Conservation (phyloP, 2,113 vertebrate species). For the Mola mola region DNA sequence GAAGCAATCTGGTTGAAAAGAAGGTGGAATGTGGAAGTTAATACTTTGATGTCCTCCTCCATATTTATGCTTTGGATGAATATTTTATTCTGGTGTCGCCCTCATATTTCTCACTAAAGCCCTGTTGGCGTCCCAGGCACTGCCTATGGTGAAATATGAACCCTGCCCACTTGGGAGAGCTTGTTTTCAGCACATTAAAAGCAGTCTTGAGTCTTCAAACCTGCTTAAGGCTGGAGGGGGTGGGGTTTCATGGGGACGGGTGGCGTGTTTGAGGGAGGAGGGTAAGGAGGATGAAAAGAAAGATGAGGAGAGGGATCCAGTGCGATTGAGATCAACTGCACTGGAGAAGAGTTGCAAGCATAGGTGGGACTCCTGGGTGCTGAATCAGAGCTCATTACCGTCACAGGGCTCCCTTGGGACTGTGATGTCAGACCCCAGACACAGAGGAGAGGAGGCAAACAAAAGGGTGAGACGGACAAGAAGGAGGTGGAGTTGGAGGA, state of each 20-base stretch:
- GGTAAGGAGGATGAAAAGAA: constrained; percentile 19
- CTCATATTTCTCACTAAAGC: constrained; percentile 18
- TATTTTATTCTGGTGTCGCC: constrained; percentile 46
- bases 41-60: constrained; percentile 19
- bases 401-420: constrained; percentile 56
- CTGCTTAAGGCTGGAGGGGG: constrained; percentile 19
- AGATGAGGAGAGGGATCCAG: constrained; percentile 17
- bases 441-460: constrained; percentile 40
- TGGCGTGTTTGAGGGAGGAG: constrained; percentile 3
- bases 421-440: constrained; percentile 65
- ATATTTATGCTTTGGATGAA: constrained; percentile 44
- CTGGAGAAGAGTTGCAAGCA: constrained; percentile 19
- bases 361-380: constrained; percentile 33
- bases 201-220: constrained; percentile 26
- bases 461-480: constrained; percentile 44
- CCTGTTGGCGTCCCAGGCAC: neutral
- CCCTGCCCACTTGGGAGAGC: constrained; percentile 37
- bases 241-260: neutral
- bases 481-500: constrained; percentile 29
- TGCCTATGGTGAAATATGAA: constrained; percentile 37
- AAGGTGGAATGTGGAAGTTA: constrained; percentile 13
- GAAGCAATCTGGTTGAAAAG: constrained; percentile 12
- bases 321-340: constrained; percentile 5
- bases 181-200: constrained; percentile 49
- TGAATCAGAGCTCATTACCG: constrained; percentile 65